Base-by-base conservation (phyloP, 2,113 vertebrate genomes). In the Lycocorax pyrrhopterus region DNA sequence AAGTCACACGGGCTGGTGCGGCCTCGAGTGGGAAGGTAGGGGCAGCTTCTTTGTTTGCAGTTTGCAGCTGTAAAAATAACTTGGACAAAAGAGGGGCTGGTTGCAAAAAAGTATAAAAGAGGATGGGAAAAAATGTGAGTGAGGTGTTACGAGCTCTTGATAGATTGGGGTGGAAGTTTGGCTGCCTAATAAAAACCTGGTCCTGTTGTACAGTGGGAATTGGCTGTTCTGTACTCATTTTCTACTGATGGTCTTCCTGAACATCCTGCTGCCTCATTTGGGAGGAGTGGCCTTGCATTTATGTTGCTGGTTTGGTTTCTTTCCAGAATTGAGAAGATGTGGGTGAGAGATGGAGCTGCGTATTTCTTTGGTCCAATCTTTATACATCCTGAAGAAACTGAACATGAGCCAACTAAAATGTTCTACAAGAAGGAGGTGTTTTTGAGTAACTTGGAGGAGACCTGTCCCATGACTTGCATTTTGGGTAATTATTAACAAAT, bases 361-460 rank as follows among this genome's bases (percentile, higher is more conserved):
- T 99, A 99, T 97, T 99, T 99, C 97, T 99, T 99, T 87, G 99
- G 99, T 47, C 99, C 99, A 22, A 99, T 99, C 93, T 99, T 99
- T 94, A 99, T 99, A 96, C 99, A 99, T 87, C 99, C 99, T 47
- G 99, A 99, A 94, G 99, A 99, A 97, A 99, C 99, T 0, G 99
- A 99, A 84, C 99, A 99, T 56, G 99, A 99, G 69, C 99, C 99
- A 82, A 99, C 99, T 49, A 99, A 99, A 97, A 99, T 99, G 99
- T 99, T 99, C 96, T 99, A 99, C 96, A 99, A 99, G 96, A 99
- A 99, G 95, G 99, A 99, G 98, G 99, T 99, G 87, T 99, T 99
- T 97, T 98, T 99, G 41, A 99, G 99, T 97, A 99, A 99, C 97
- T 96, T 99, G 76, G 99, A 99, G 96, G 99, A 99, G 97, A 98